Evolutionary conservation across 2,113 vertebrate genomes (phyloP).

Genomic region (Collichthys lucidus): DNA sequence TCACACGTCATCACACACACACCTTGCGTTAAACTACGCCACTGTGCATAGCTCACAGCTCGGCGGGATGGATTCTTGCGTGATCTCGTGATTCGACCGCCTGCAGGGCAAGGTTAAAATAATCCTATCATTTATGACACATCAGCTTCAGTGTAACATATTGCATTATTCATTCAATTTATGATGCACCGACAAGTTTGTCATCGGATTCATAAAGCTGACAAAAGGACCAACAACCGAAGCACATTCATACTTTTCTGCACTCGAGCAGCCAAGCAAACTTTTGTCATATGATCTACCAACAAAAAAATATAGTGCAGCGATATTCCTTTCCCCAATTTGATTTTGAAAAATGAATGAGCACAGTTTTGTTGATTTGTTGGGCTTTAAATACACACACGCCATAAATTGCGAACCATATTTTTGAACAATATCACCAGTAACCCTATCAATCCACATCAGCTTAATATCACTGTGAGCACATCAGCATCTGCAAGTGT

Average conservation of each 20-base stretch:
- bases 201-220: constrained; percentile 11
- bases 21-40: too few species aligned
- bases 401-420: not conserved
- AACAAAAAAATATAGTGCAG: too few species aligned
- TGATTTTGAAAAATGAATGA: not conserved
- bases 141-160: not conserved
- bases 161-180: constrained; percentile 19
- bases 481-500: constrained; percentile 39
- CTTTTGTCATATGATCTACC: not conserved
- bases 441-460: constrained; percentile 12
- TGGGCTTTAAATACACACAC: not conserved
- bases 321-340: not conserved
- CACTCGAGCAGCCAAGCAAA: not conserved
- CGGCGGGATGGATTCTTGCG: too few species aligned
- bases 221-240: not conserved
- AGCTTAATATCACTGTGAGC: constrained; percentile 14
- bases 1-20: too few species aligned
- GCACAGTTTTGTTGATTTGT: not conserved
- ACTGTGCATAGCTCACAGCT: too few species aligned
- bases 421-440: constrained; percentile 1
- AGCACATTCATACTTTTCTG: not conserved
- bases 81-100: too few species aligned
- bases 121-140: constrained; percentile 24
- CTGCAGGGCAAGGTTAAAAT: too few species aligned
- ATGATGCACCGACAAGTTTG: constrained; percentile 19